Conservation (phyloP, 2,888 invertebrate species). For the Synergus gifuensis region DNA sequence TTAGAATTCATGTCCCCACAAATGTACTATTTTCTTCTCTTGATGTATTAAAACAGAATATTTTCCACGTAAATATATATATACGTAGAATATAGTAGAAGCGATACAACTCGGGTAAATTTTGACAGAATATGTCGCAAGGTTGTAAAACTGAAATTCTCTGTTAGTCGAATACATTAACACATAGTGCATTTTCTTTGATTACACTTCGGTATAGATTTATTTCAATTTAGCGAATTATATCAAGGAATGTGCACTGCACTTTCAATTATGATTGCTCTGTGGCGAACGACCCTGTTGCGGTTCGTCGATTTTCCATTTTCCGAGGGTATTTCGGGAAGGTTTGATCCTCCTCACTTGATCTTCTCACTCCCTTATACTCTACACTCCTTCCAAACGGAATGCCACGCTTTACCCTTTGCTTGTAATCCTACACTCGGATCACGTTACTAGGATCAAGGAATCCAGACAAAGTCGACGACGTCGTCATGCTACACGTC, state of each 20-base stretch:
- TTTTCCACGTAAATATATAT: no score
- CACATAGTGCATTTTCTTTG: background rate
- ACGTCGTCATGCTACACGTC: slow-evolving; percentile 50
- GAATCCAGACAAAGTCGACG: slow-evolving; percentile 53
- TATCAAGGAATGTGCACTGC: slow-evolving; percentile 24
- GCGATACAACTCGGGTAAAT: no score
- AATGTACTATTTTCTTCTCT: background rate
- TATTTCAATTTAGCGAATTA: slow-evolving; percentile 25
- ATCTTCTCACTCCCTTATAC: background rate
- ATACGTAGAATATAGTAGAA: no score
- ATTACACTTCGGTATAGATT: background rate
- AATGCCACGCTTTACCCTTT: slow-evolving; percentile 42
- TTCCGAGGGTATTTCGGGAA: slow-evolving; percentile 20
- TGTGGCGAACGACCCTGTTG: slow-evolving; percentile 24
- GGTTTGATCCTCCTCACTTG: slow-evolving; percentile 29
- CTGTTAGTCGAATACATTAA: no score
- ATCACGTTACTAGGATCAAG: slow-evolving; percentile 56
- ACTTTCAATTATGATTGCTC: slow-evolving; percentile 27
- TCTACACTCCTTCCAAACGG: background rate
- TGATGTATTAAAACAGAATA: background rate
- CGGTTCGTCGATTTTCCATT: slow-evolving; percentile 40
- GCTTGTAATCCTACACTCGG: slow-evolving; percentile 54
- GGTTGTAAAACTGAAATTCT: no score
- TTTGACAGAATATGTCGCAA: no score
- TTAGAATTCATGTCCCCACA: background rate